Conservation (phyloP, 1,140 invertebrate species). For the Diuraphis noxia region DNA sequence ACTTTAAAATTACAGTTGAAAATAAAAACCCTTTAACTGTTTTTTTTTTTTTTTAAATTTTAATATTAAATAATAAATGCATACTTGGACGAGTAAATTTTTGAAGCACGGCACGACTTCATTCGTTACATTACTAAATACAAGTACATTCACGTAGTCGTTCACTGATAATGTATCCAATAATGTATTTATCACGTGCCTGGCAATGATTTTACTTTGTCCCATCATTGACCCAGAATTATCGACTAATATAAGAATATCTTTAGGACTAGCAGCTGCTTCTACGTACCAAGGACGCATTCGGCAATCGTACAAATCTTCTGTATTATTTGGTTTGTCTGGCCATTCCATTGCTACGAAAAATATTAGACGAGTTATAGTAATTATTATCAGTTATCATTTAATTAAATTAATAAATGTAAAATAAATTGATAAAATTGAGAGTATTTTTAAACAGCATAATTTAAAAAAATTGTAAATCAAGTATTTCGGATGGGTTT, state of each 20-base stretch:
- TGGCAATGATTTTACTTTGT: conserved; percentile 87
- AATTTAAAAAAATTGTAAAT: too few relatives aligned
- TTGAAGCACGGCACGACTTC: conserved; percentile 86
- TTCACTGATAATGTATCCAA: conserved; percentile 97
- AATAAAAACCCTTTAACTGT: neutral
- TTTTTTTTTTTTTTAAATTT: neutral
- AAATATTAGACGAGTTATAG: neutral
- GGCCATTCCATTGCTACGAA: conserved; percentile 69
- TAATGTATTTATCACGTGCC: conserved; percentile 91
- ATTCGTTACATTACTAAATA: conserved; percentile 76
- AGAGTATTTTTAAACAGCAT: neutral
- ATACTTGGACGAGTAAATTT: conserved; percentile 80
- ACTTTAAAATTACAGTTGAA: neutral
- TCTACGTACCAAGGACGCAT: conserved; percentile 93
- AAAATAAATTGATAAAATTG: neutral
- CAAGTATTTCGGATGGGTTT: neutral
- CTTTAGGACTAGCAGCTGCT: conserved; percentile 92
- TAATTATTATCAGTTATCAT: neutral
- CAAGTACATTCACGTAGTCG: conserved; percentile 97
- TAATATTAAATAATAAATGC: neutral
- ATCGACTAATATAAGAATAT: conserved; percentile 94
- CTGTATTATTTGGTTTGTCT: conserved; percentile 63
- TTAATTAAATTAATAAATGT: too few relatives aligned
- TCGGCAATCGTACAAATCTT: conserved; percentile 86
- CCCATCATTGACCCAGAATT: conserved; percentile 97